phyloP scores from a whole-genome alignment of 2,113 vertebrate genomes.

The Cottus gobio region DNA sequence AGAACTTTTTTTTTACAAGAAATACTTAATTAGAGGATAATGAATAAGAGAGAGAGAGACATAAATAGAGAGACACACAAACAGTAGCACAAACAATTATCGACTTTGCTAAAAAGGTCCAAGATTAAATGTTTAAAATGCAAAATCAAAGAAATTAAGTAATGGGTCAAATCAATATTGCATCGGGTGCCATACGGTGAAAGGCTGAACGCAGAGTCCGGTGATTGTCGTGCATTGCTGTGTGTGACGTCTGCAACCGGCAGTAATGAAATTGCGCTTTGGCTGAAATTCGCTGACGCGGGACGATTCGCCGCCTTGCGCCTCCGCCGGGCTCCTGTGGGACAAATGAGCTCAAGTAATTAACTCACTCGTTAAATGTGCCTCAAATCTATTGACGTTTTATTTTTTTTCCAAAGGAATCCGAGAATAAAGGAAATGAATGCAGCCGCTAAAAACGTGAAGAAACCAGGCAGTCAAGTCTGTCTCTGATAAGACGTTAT shows the following conservation, averaged over 20 bases:
- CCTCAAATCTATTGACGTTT: conserved; percentile 49
- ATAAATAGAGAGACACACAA: neutral
- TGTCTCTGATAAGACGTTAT: conserved; percentile 33
- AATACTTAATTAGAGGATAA: neutral
- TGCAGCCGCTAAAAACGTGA: conserved; percentile 29
- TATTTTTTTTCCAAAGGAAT: conserved; percentile 36
- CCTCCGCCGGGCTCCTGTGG: conserved; percentile 17
- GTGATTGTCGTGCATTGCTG: conserved; percentile 45
- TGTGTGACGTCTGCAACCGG: conserved; percentile 39
- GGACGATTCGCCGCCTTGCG: conserved; percentile 27
- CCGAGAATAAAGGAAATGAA: conserved; percentile 47
- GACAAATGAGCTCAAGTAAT: conserved; percentile 62
- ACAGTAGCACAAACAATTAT: neutral
- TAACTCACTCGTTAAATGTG: conserved; percentile 48
- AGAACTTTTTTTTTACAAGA: neutral
- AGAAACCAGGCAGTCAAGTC: conserved; percentile 19
- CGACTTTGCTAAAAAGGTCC: neutral
- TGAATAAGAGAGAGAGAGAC: neutral
- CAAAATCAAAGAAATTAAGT: neutral
- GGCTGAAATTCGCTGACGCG: conserved; percentile 64
- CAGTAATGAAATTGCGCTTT: conserved; percentile 59
- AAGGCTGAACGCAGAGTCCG: neutral
- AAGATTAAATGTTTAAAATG: neutral
- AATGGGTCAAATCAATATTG: neutral
- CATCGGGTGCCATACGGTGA: neutral